phyloP scores from a whole-genome alignment of 2,797 vertebrate genomes.

The Selene dorsalis region DNA sequence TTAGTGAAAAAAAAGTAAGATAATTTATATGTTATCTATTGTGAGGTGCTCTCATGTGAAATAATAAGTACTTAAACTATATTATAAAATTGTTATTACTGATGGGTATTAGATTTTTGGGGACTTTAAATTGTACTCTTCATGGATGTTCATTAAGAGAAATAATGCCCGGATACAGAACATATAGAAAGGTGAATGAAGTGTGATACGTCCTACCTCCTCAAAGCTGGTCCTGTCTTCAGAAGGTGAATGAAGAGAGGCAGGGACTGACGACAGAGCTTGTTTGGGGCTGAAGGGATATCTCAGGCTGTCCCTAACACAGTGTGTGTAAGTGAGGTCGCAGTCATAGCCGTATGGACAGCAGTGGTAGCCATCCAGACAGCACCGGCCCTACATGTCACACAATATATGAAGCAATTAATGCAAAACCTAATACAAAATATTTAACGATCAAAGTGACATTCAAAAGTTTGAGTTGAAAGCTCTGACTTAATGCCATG shows the following conservation, averaged over 20 bases:
- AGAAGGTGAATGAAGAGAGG: conserved; percentile 20
- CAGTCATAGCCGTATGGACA: conserved; percentile 77
- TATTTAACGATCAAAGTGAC: background rate
- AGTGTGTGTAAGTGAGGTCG: conserved; percentile 64
- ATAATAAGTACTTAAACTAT: background rate
- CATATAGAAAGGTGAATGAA: background rate
- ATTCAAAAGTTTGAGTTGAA: background rate
- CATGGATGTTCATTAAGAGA: background rate
- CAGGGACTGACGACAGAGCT: conserved; percentile 43
- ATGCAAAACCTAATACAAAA: background rate
- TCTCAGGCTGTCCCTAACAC: conserved; percentile 56
- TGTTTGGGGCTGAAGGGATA: conserved; percentile 52
- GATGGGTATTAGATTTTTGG: background rate
- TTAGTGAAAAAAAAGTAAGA: too few species aligned
- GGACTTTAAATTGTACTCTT: background rate
- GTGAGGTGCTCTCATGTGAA: too few species aligned
- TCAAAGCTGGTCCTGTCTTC: conserved; percentile 14
- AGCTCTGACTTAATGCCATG: background rate
- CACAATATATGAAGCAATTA: background rate
- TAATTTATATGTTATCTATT: too few species aligned
- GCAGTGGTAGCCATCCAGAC: conserved; percentile 76
- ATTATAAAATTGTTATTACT: background rate
- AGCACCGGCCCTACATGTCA: conserved; percentile 74
- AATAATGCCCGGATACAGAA: background rate
- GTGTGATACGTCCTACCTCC: conserved; percentile 47